Evolutionary conservation across 1,140 invertebrate genomes (phyloP), one percentile per base, ranked within the genome.

Genomic region (Drosophila sproati): DNA sequence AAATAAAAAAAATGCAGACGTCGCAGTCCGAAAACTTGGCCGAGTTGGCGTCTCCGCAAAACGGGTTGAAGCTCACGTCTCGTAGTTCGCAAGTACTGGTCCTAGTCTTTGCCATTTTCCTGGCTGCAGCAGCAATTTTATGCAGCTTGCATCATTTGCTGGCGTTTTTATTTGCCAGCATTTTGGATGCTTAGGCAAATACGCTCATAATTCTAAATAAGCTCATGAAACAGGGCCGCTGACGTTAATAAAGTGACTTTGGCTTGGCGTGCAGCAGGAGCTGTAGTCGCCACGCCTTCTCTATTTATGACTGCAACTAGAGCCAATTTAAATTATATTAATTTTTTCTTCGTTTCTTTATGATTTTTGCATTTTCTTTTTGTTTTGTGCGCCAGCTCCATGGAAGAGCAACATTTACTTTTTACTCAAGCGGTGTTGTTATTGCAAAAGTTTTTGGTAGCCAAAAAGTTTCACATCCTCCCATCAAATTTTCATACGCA

Each of bases 401-500:
- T n/a, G 39, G n/a, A 43, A 10, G 57, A 28, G 62, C 70, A 55
- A 60, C 62, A 73, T 67, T 73, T 73, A 70, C 59, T 61, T 39
- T 78, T 70, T 61, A 20, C 57, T 51, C n/a, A 43, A 45, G 67
- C 50, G 34, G 50, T 64, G 68, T 57, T 73, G 64, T 77, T 70
- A 76, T 80, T 55, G 10, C 62, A 73, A 80, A 88, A 89, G 73
- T 82, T 88, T 57, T 51, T 41, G 34, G 29, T 20, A 28, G 43
- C 35, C 35, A 28, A 63, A 79, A 79, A 79, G 41, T 68, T 77
- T 50, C 61, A 48, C 72, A 83, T 79, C 61, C 77, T 43, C n/a
- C 47, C 81, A 83, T 85, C 71, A 88, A 87, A 82, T 79, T 88
- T 88, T 79, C 69, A 88, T 87, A 73, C 85, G 57, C 85, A 89